Evolutionary conservation across 2,113 vertebrate genomes (phyloP).

Genomic region (Pavo muticus): DNA sequence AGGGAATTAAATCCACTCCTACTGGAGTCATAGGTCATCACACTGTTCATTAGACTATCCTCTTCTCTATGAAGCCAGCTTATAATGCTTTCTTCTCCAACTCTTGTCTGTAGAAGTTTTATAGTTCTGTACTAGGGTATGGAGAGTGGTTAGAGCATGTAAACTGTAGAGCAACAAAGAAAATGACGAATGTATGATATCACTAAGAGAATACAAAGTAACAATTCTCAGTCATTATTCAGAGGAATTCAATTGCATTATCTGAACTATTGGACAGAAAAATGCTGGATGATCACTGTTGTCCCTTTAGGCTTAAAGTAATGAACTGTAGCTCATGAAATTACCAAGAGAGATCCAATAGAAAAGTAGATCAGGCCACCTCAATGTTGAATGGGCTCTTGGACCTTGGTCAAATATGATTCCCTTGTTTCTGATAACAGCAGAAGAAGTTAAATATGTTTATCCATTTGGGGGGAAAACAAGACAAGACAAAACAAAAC

Average conservation of each 20-base stretch:
- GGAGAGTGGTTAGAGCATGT: not conserved
- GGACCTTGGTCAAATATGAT: not conserved
- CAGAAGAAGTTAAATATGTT: not conserved
- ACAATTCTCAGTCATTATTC: not conserved
- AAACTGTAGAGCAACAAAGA: not conserved
- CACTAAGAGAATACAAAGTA: not conserved
- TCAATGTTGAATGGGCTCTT: not conserved
- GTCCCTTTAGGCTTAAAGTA: not conserved
- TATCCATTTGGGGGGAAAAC: not conserved
- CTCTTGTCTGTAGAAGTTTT: not conserved
- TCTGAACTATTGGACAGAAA: not conserved
- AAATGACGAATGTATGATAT: not conserved
- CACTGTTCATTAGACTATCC: not conserved
- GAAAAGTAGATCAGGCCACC: not conserved
- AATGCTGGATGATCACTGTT: not conserved
- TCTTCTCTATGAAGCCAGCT: not conserved
- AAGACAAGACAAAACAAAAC: not conserved
- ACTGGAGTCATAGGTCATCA: not conserved
- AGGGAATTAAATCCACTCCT: not conserved
- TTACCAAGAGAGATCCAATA: not conserved
- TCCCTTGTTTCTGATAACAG: not conserved
- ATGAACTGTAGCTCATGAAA: not conserved
- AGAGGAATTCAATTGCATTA: not conserved
- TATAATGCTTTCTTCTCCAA: not conserved
- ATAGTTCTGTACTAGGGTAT: not conserved